Evolutionary conservation across 2,888 invertebrate genomes (phyloP).

Genomic region (Luperina testacea): DNA sequence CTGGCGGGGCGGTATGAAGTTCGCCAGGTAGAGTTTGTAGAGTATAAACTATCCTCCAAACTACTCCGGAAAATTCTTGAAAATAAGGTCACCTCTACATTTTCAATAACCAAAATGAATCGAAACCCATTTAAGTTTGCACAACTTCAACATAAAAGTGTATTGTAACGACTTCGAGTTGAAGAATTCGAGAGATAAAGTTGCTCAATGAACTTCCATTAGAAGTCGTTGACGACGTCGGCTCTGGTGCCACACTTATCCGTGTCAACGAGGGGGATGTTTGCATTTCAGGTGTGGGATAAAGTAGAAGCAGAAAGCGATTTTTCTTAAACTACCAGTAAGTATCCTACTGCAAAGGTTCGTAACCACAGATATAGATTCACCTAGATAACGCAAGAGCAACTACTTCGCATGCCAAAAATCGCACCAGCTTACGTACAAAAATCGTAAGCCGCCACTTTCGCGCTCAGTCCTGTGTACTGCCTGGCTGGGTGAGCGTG

Average conservation of each 20-base stretch:
- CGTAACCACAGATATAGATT: no score
- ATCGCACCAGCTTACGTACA: no score
- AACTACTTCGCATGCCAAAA: no score
- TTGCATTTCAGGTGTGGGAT: slow-evolving; percentile 44
- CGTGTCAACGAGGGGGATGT: slow-evolving; percentile 35
- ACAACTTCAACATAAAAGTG: slow-evolving; percentile 19
- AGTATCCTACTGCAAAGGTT: not conserved
- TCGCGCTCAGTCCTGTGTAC: no score
- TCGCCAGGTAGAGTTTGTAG: no score
- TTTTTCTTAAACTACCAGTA: not conserved
- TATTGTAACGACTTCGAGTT: slow-evolving; percentile 21
- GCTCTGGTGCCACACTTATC: slow-evolving; percentile 44
- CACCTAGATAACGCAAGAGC: no score
- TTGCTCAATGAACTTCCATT: slow-evolving; percentile 49
- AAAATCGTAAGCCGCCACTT: no score
- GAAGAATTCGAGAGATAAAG: slow-evolving; percentile 23
- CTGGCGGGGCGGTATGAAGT: no score
- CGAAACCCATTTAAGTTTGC: slow-evolving; percentile 29
- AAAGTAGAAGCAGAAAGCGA: not conserved
- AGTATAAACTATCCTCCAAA: not conserved
- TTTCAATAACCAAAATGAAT: slow-evolving; percentile 20
- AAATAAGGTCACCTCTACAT: not conserved
- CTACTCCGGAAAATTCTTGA: not conserved
- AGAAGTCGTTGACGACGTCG: slow-evolving; percentile 25
- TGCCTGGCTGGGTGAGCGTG: no score